These are phyloP conservation scores for Drosophila stalkeri DNA, from an alignment of 2,888 invertebrate species.

Conservation along the genomic window DNA sequence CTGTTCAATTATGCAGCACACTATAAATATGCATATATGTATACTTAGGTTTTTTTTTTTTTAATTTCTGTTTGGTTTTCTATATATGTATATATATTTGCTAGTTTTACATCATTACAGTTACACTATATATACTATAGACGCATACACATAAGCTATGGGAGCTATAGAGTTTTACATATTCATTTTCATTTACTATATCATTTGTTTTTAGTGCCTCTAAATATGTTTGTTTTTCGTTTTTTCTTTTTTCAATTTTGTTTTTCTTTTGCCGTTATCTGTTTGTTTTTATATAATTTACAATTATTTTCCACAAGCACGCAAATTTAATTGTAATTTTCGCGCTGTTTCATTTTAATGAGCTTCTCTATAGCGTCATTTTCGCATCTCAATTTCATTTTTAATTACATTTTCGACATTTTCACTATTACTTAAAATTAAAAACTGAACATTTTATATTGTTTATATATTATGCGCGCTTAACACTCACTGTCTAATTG, in stretches of 20 bases:
- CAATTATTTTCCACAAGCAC: constrained; percentile 60
- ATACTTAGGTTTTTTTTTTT: constrained; percentile 24
- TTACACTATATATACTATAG: constrained; percentile 57
- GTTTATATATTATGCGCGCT: constrained; percentile 29
- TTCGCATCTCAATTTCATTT: constrained; percentile 56
- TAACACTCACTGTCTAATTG: constrained; percentile 56
- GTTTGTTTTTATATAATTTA: constrained; percentile 63
- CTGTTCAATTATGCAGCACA: constrained; percentile 66
- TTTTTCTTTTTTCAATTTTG: constrained; percentile 29
- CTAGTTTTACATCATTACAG: constrained; percentile 73
- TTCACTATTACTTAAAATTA: constrained; percentile 62
- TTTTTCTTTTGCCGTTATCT: constrained; percentile 24
- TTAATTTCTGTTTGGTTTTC: constrained; percentile 31
- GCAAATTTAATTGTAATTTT: constrained; percentile 59
- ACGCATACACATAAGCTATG: constrained; percentile 61
- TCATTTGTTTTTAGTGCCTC: constrained; percentile 40
- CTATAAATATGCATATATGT: constrained; percentile 57
- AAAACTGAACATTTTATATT: constrained; percentile 52
- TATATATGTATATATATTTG: constrained; percentile 57
- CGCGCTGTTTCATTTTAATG: constrained; percentile 68
- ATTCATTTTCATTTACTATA: constrained; percentile 51
- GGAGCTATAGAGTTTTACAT: constrained; percentile 56
- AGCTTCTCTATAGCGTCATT: constrained; percentile 43
- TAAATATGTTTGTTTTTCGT: constrained; percentile 50
- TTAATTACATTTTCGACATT: constrained; percentile 75